A percentile compares a stretch with the other conserved stretches of the same genome.
These are phyloP conservation scores for Nemoura dubitans DNA, from an alignment of 2,888 invertebrate species.

Conservation along the genomic window DNA sequence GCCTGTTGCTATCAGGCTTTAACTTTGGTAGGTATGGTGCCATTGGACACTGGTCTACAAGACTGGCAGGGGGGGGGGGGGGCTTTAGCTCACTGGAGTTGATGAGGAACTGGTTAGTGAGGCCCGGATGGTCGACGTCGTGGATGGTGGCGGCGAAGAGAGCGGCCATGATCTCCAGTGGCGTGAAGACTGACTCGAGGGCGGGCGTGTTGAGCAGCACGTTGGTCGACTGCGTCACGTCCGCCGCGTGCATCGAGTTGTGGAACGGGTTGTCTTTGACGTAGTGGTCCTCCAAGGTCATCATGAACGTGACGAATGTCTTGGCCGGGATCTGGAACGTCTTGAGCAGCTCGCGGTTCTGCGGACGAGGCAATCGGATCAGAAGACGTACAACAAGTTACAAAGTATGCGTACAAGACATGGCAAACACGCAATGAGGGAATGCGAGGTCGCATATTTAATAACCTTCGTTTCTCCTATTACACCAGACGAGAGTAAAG, in stretches of 20 bases:
- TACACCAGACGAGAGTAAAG: too few species aligned
- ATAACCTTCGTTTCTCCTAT: too few species aligned
- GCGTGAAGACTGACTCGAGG: constrained; percentile 97
- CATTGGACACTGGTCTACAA: too few species aligned
- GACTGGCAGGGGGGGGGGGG: too few species aligned
- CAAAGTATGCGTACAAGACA: too few species aligned
- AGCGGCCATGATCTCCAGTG: constrained; percentile 94
- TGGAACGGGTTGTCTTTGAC: constrained; percentile 98
- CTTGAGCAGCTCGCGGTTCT: constrained; percentile 86
- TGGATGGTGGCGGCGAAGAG: constrained; percentile 98
- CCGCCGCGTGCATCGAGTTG: constrained; percentile 97
- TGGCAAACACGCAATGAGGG: too few species aligned
- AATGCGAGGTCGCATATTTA: too few species aligned
- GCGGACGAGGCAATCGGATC: too few species aligned
- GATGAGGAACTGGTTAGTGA: constrained; percentile 99
- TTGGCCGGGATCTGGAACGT: constrained; percentile 94
- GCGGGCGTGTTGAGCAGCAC: constrained; percentile 96
- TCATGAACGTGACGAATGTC: constrained; percentile 94
- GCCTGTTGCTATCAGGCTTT: too few species aligned
- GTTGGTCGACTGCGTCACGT: constrained; percentile 97
- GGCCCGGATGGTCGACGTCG: constrained; percentile 99
- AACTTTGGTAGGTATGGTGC: too few species aligned
- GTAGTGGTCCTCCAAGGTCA: constrained; percentile 98
- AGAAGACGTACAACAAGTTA: too few species aligned
- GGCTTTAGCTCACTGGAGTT: constrained; percentile 90